Conservation (phyloP, 2,888 invertebrate genomes). For the Drosophila percnosoma region DNA sequence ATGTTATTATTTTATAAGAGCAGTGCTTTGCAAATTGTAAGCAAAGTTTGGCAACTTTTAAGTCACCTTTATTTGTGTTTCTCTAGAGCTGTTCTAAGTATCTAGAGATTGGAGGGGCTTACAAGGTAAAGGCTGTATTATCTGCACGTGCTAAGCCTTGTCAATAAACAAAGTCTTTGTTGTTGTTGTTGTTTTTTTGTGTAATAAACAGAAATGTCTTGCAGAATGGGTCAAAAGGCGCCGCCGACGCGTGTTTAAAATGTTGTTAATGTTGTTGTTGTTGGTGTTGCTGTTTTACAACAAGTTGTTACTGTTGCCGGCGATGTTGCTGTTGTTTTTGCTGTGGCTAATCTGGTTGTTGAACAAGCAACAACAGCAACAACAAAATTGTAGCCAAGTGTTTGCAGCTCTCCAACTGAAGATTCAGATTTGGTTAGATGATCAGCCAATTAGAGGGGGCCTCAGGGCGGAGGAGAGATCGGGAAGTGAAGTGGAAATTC, state of each 20-base stretch:
- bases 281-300: slow-evolving; percentile 26
- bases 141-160: neutral
- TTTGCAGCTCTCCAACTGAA: slow-evolving; percentile 14
- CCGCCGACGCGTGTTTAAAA: slow-evolving; percentile 43
- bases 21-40: neutral
- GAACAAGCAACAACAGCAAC: slow-evolving; percentile 36
- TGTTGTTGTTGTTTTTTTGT: neutral
- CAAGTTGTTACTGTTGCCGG: slow-evolving; percentile 12
- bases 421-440: neutral
- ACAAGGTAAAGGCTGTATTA: neutral
- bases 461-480: neutral
- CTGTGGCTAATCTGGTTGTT: slow-evolving; percentile 46
- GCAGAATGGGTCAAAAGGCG: slow-evolving; percentile 42
- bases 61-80: neutral
- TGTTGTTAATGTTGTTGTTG: slow-evolving; percentile 1
- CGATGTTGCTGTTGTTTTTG: slow-evolving; percentile 13
- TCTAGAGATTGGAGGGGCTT: neutral
- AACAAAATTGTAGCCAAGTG: slow-evolving; percentile 33
- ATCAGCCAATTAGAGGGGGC: neutral
- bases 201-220: slow-evolving; percentile 13
- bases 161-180: neutral
- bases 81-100: neutral
- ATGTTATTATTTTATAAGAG: neutral
- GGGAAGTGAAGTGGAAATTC: slow-evolving; percentile 9
- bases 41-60: neutral